A percentile compares a stretch with the other conserved stretches of the same genome.
These are phyloP conservation scores for Platycercus adscitus DNA, from an alignment of 2,113 vertebrate species.

Conservation along the genomic window DNA sequence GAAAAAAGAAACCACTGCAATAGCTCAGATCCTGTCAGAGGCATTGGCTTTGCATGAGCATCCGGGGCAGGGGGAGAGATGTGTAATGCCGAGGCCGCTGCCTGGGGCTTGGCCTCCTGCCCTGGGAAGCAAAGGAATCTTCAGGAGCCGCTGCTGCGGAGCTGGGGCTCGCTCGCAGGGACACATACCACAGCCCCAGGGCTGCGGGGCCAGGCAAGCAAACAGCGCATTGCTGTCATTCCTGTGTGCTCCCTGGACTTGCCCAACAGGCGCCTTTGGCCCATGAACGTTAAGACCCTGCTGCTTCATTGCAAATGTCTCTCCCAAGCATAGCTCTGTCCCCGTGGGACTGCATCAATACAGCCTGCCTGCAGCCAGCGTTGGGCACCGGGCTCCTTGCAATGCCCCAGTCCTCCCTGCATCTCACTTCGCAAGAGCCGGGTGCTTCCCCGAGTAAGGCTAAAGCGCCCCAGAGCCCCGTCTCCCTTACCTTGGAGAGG, in stretches of 20 bases:
- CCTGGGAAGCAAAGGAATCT: not conserved
- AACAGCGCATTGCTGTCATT: not conserved
- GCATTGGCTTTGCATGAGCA: not conserved
- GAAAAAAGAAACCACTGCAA: not conserved
- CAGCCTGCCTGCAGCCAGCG: not conserved
- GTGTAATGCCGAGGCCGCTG: not conserved
- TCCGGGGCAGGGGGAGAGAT: not conserved
- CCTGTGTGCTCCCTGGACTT: not conserved
- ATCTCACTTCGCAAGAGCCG: not conserved
- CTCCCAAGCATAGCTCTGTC: not conserved
- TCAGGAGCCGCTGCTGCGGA: not conserved
- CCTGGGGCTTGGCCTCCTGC: constrained; percentile 13
- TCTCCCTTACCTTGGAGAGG: constrained; percentile 73
- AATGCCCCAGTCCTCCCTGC: not conserved
- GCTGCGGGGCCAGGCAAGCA: not conserved
- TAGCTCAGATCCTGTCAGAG: not conserved
- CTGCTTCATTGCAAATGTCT: not conserved
- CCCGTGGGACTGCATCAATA: not conserved
- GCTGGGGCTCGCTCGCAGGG: not conserved
- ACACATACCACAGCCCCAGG: not conserved
- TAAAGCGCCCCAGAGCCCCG: not conserved
- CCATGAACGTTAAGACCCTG: not conserved
- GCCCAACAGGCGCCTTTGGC: not conserved
- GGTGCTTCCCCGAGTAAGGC: not conserved
- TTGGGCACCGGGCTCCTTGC: not conserved